Percentiles rank a stretch among this genome's conserved stretches.
Evolutionary conservation across 2,797 vertebrate species (phyloP).

Genomic region (Benthosema pterotum): DNA sequence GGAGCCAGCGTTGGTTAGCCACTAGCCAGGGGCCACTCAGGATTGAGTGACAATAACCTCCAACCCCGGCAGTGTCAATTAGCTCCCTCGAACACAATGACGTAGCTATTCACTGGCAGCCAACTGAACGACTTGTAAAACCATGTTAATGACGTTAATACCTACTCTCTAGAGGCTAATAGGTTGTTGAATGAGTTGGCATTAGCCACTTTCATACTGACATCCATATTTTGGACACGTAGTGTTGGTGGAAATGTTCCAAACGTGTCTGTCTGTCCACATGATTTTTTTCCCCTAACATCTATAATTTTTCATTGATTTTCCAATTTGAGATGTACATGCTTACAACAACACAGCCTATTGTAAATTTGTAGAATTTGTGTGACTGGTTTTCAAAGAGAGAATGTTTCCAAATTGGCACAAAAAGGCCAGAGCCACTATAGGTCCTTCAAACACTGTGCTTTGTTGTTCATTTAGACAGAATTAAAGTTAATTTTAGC

Average conservation of each 20-base stretch:
- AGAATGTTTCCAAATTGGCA: too few relatives aligned
- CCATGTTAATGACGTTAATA: slow-evolving; percentile 53
- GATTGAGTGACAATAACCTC: slow-evolving; percentile 61
- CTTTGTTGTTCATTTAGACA: slow-evolving; percentile 9
- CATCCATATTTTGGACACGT: too few relatives aligned
- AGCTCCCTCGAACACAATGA: slow-evolving; percentile 54
- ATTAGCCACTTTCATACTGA: not conserved
- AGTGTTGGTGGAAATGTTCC: too few relatives aligned
- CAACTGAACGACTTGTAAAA: slow-evolving; percentile 50
- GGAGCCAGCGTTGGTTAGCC: slow-evolving; percentile 59
- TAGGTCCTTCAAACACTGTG: not conserved
- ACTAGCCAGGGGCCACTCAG: slow-evolving; percentile 41
- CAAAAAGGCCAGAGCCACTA: too few relatives aligned
- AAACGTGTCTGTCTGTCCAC: too few relatives aligned
- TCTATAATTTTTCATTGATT: too few relatives aligned
- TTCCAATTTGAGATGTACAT: too few relatives aligned
- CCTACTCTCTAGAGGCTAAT: slow-evolving; percentile 56
- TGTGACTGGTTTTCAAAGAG: too few relatives aligned
- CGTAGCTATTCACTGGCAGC: slow-evolving; percentile 64
- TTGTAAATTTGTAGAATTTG: too few relatives aligned
- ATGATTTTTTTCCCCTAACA: too few relatives aligned
- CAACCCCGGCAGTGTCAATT: slow-evolving; percentile 66
- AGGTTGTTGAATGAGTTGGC: slow-evolving; percentile 22
- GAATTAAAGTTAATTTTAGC: not conserved
- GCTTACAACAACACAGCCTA: too few relatives aligned